Conservation (phyloP, 2,888 invertebrate species). For the Cantharis nigra region DNA sequence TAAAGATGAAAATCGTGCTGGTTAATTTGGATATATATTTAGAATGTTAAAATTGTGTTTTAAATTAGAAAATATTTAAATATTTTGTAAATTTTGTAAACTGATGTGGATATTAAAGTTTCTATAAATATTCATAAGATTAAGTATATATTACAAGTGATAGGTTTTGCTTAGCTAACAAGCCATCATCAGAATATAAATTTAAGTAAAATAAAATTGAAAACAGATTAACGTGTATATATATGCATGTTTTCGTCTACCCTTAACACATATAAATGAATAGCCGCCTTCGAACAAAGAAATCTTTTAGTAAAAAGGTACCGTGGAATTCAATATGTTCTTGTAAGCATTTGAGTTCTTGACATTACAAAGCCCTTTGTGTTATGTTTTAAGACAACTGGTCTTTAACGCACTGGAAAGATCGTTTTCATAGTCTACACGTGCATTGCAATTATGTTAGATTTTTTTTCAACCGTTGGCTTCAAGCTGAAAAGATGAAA, state of each 20-base stretch:
- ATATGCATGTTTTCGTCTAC: not conserved
- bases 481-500: not conserved
- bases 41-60: not conserved
- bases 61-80: not conserved
- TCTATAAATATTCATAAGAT: too few species aligned
- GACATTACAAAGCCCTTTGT: constrained; percentile 29
- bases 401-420: constrained; percentile 13
- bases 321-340: constrained; percentile 25
- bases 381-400: constrained; percentile 17
- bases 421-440: constrained; percentile 3
- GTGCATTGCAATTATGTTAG: constrained; percentile 13
- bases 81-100: too few species aligned
- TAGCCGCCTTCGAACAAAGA: constrained; percentile 21
- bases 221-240: not conserved
- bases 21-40: not conserved
- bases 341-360: constrained; percentile 9
- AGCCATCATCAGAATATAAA: too few species aligned
- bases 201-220: not conserved
- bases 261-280: constrained; percentile 18
- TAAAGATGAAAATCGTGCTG: not conserved
- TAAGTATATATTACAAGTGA: too few species aligned
- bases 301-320: constrained; percentile 25
- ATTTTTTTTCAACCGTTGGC: not conserved
- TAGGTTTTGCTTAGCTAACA: not conserved
- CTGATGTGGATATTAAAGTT: too few species aligned